These are phyloP conservation scores for Ageneiosus marmoratus DNA, from an alignment of 2,113 vertebrate genomes.

Conservation along the genomic window DNA sequence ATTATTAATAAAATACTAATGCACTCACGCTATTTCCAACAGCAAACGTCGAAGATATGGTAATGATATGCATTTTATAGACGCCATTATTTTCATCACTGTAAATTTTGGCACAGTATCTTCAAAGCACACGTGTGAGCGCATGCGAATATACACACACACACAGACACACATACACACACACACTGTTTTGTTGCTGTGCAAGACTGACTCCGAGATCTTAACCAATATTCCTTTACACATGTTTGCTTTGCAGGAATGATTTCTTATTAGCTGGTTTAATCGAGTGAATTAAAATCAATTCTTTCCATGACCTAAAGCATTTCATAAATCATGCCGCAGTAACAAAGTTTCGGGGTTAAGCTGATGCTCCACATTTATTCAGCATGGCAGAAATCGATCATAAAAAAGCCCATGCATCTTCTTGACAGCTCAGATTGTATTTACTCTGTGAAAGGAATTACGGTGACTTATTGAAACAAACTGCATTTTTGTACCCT, in stretches of 20 bases:
- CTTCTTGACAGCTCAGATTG: slow-evolving; percentile 73
- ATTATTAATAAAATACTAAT: too few species aligned
- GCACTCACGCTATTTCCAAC: neutral
- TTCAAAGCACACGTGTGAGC: neutral
- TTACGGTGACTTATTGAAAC: slow-evolving; percentile 64
- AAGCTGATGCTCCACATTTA: slow-evolving; percentile 68
- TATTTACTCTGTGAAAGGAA: slow-evolving; percentile 70
- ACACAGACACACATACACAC: neutral
- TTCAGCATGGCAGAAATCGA: slow-evolving; percentile 67
- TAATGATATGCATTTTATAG: slow-evolving; percentile 19
- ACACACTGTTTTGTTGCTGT: neutral
- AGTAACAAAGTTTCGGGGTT: slow-evolving; percentile 62
- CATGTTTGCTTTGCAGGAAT: slow-evolving; percentile 63
- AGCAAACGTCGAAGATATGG: neutral
- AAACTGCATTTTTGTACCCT: slow-evolving; percentile 59
- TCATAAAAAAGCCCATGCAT: slow-evolving; percentile 72
- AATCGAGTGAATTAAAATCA: slow-evolving; percentile 75
- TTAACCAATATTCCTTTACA: slow-evolving; percentile 50
- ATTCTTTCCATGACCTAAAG: slow-evolving; percentile 57
- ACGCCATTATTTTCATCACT: slow-evolving; percentile 7
- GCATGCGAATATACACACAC: too few species aligned
- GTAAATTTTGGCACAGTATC: neutral
- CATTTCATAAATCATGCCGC: slow-evolving; percentile 69
- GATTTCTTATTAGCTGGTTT: slow-evolving; percentile 74
- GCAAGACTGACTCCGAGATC: neutral